phyloP scores from a whole-genome alignment of 2,888 invertebrate species.

The Uloborus plumipes region DNA sequence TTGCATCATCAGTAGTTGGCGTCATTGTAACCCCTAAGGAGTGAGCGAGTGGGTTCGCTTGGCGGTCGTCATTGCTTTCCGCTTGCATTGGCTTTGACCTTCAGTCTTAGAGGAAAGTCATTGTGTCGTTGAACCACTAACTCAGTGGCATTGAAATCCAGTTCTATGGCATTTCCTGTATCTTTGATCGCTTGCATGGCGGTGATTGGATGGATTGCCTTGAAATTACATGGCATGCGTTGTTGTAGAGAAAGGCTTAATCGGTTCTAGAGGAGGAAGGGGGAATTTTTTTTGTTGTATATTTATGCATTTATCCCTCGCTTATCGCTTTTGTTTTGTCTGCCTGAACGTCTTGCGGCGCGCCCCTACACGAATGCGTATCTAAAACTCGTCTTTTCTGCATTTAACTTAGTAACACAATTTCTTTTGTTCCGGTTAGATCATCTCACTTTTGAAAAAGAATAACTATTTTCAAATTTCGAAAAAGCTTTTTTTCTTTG shows the following conservation, averaged over 20 bases:
- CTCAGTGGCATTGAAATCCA: constrained; percentile 66
- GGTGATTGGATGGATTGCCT: constrained; percentile 32
- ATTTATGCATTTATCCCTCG: constrained; percentile 13
- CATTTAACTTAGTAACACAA: neutral
- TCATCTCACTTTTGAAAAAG: no score
- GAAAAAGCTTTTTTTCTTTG: no score
- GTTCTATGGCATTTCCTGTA: constrained; percentile 65
- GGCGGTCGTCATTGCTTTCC: constrained; percentile 10
- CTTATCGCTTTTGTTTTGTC: constrained; percentile 19
- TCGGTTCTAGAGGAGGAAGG: constrained; percentile 4
- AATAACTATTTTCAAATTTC: no score
- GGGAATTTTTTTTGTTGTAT: constrained; percentile 14
- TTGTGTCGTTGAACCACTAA: constrained; percentile 66
- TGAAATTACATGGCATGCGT: constrained; percentile 38
- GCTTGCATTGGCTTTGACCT: constrained; percentile 59
- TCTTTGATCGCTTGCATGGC: constrained; percentile 36
- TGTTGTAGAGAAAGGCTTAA: constrained; percentile 46
- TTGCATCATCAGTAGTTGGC: neutral
- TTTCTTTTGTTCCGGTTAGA: no score
- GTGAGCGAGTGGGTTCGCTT: constrained; percentile 1
- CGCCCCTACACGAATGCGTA: constrained; percentile 10
- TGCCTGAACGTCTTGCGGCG: constrained; percentile 8
- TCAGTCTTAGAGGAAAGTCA: constrained; percentile 63
- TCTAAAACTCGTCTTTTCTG: constrained; percentile 9
- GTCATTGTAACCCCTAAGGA: constrained; percentile 1